Base-by-base conservation (phyloP, 2,888 invertebrate species). In the Drosophila crucigera region DNA sequence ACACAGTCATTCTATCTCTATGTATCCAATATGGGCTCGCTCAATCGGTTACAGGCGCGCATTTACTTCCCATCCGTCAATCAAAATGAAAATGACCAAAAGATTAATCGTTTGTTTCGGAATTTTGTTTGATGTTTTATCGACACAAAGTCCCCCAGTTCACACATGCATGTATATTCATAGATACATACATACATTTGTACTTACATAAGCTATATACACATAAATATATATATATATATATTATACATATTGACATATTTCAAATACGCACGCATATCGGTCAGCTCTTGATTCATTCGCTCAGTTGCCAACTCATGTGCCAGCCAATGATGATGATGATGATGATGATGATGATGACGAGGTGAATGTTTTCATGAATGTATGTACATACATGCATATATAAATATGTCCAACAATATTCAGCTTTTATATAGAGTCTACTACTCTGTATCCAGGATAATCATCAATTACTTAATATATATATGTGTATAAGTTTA, bases 31-130 rank as follows among this genome's bases (percentile, higher is more conserved):
- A 62, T 62, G 60, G 43, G 52, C 63, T 73, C 47, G 60, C 68
- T 77, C 73, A 76, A 65, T 74, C 70, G 65, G 69, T 75, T 81
- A 69, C 76, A 76, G 72, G 47, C 72, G 72, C 68, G 78, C 84
- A 85, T 84, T 89, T 87, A 88, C 88, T 91, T 91, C 85, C 89
- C 90, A 89, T 91, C 90, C 91, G 92, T 92, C 92, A 92, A 92
- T 92, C 92, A 92, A 90, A 92, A 91, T 90, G 90, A 91, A 91
- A 92, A 92, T 92, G 89, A 92, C 91, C 91, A 90, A 91, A 91
- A 92, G 92, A 92, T 92, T 92, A 92, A 92, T 92, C 88, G 91
- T 91, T 89, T 91, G 82, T 91, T 91, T 91, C 91, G 91, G 91
- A 90, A 89, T 89, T 89, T 84, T 84, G 88, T 92, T 92, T 92